Conservation (phyloP, 2,797 vertebrate genomes). For the Menidia menidia region DNA sequence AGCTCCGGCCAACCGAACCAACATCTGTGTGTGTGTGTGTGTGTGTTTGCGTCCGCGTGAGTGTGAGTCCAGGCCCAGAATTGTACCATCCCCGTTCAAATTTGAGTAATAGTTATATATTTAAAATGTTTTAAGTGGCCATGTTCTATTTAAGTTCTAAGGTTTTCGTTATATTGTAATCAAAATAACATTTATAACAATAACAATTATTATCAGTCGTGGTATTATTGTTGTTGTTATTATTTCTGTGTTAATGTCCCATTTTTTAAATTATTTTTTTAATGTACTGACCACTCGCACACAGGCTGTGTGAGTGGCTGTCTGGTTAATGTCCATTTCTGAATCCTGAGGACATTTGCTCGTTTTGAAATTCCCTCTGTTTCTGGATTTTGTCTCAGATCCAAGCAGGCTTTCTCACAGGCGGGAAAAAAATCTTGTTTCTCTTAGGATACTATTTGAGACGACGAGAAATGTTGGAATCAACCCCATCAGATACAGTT, state of each 20-base stretch:
- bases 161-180: background rate
- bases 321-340: conserved; percentile 78
- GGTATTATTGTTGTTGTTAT: background rate
- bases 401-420: conserved; percentile 58
- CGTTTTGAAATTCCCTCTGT: conserved; percentile 65
- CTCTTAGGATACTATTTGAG: conserved; percentile 44
- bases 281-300: conserved; percentile 19
- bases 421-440: conserved; percentile 6
- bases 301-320: conserved; percentile 47
- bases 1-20: conserved; percentile 15
- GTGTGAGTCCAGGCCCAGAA: background rate
- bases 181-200: conserved; percentile 1
- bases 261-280: conserved; percentile 30
- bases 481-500: background rate
- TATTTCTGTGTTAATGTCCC: background rate
- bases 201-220: background rate
- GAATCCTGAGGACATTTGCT: conserved; percentile 71
- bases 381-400: conserved; percentile 77
- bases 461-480: conserved; percentile 39
- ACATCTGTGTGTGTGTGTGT: background rate
- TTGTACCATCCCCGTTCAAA: too few relatives aligned
- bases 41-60: background rate
- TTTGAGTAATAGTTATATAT: too few relatives aligned
- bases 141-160: too few relatives aligned
- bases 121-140: too few relatives aligned